Evolutionary conservation across 2,113 vertebrate genomes (phyloP), one percentile per base, ranked within the genome.

Genomic region (Platycercus adscitus): DNA sequence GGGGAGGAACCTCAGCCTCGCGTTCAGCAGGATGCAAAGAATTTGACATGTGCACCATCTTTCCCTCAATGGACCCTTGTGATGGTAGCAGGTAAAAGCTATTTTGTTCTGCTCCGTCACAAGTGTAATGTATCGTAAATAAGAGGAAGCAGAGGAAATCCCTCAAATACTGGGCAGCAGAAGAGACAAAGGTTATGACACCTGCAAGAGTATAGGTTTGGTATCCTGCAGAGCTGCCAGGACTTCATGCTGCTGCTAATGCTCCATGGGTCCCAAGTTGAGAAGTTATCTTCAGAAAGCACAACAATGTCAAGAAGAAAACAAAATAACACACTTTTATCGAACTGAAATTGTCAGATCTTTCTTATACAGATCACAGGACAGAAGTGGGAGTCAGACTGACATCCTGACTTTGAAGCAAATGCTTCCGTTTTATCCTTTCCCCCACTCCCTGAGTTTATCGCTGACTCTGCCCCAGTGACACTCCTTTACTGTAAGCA

Each of bases 401-500:
- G 37, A 46, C 21, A 49, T 23, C 49, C 37, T n/a, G 11, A 7
- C 52, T 8, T 25, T 9, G 52, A 13, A 68, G 31, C 4, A 44
- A 50, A 73, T 0, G 37, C 8, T 33, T 31, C 11, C 3, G 4
- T 10, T 10, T 1, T 5, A 2, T 7, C 33, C 56, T 7, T 35
- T 24, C 9, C 3, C 4, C 7, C 0, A 3, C 2, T 5, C 4
- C 9, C 9, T 1, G 3, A 31, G 61, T 2, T 65, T 41, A 41
- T 3, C 5, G 31, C 17, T 18, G 70, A 66, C 21, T 53, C 23
- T 44, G 44, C 25, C 69, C 52, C 31, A 33, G 3, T 16, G 21
- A 13, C 11, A 1, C 55, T 26, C 10, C 43, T 1, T 8, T 7
- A 43, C 53, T 13, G 12, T 2, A 46, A 17, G 77, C 70, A 16